These are phyloP conservation scores for Falcunculus frontatus DNA, from an alignment of 2,113 vertebrate genomes.

Conservation along the genomic window DNA sequence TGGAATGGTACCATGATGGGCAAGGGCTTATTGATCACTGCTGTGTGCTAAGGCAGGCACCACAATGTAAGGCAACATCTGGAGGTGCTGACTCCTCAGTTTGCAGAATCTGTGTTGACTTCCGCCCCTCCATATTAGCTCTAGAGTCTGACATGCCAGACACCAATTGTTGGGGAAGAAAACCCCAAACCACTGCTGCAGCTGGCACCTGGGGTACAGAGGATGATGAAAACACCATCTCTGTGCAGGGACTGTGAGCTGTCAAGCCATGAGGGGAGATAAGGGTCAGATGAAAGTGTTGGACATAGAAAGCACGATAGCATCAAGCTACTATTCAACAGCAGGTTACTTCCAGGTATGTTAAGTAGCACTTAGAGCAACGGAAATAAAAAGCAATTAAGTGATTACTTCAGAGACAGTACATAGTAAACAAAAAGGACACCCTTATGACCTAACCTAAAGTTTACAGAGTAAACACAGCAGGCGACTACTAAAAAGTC, in stretches of 20 bases:
- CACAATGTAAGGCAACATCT: background rate
- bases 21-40: background rate
- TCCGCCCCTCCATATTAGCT: background rate
- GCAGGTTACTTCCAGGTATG: background rate
- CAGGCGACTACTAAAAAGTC: background rate
- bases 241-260: background rate
- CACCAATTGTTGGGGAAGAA: accelerated
- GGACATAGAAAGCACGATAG: background rate
- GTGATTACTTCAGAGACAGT: background rate
- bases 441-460: background rate
- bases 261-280: background rate
- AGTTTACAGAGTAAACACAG: background rate
- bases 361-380: background rate
- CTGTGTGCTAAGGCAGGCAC: background rate
- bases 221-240: background rate
- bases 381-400: background rate
- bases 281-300: background rate
- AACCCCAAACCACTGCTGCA: background rate
- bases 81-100: background rate
- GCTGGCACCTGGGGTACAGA: background rate
- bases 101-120: background rate
- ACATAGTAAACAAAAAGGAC: background rate
- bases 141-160: background rate
- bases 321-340: background rate
- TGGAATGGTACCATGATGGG: accelerated